Base-by-base conservation (phyloP, 1,140 invertebrate genomes). In the Gerris buenoi region DNA sequence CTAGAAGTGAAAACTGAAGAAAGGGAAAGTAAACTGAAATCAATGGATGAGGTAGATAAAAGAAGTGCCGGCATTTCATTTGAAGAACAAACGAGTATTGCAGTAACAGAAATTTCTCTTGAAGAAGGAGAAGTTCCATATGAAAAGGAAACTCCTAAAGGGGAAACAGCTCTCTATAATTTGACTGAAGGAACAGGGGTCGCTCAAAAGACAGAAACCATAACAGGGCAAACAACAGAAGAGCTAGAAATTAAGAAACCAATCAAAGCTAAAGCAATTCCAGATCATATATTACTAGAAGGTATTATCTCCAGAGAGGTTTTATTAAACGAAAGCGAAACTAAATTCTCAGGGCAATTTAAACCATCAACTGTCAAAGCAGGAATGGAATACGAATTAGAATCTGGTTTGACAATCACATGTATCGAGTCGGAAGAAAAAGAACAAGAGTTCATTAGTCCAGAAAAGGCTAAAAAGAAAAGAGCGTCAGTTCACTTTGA, bases 41-140 rank as follows among this genome's bases (percentile, higher is more conserved):
- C 69, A 46, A 60, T 33, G n/a, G 71, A 72, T 68, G 61, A 68
- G 61, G 66, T 75, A 3, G 73, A 74, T 68, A 70, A 57, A 2
- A 79, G 77, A 67, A 78, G 61, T 61, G 82, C 82, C 10, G 74
- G 75, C 22, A 29, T 81, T 15, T 67, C 62, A 56, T 70, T 66
- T 63, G 65, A 69, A 28, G 69, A 79, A 23, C 79, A 77, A 15
- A 77, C 81, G 72, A 68, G 77, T 69, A 29, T 84, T 15, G 75
- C 76, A 33, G 74, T 84, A 18, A 81, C 79, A 13, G 69, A 78
- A 28, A 73, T 84, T 23, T 78, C 76, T n/a, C 58, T 77, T 15
- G 78, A 74, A n/a, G 79, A 83, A 46, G 81, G 80, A 70, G 84
- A 84, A 74, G 73, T 25, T 18, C 33, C 60, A 2, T 72, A 68